These are phyloP conservation scores for Musca domestica DNA, from an alignment of 1,140 invertebrate genomes.

Conservation along the genomic window DNA sequence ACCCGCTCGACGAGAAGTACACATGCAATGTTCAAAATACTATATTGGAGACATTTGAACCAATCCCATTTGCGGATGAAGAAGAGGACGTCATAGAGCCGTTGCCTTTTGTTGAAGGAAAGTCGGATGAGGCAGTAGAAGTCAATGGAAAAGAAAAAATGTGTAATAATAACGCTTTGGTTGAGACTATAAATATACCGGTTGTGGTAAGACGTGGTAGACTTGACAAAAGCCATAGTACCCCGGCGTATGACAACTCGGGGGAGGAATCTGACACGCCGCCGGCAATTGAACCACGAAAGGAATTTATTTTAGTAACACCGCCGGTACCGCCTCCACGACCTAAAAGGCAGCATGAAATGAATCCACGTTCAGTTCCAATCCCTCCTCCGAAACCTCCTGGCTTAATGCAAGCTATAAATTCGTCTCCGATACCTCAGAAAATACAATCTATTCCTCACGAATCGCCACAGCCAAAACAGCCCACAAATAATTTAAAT, in stretches of 20 bases:
- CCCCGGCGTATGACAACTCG: conserved; percentile 70
- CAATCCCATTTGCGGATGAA: conserved; percentile 51
- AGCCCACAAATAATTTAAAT: neutral
- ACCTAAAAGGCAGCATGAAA: conserved; percentile 42
- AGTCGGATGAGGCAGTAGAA: neutral
- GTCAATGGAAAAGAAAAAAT: neutral
- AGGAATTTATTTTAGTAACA: conserved; percentile 37
- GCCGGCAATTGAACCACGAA: conserved; percentile 49
- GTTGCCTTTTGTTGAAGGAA: conserved; percentile 24
- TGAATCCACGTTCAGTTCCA: conserved; percentile 37
- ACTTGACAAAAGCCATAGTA: conserved; percentile 74
- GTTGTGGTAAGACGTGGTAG: conserved; percentile 55
- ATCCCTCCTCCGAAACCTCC: conserved; percentile 46
- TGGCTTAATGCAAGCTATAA: conserved; percentile 28
- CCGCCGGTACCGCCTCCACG: conserved; percentile 49
- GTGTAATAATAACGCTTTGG: conserved; percentile 25
- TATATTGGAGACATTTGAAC: conserved; percentile 51
- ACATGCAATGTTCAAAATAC: conserved; percentile 53
- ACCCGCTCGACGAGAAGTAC: conserved; percentile 48
- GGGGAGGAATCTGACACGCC: conserved; percentile 52
- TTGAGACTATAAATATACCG: conserved; percentile 50
- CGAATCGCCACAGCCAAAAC: neutral
- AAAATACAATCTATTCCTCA: neutral
- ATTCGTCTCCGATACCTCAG: conserved; percentile 14
- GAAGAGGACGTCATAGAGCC: conserved; percentile 39